Evolutionary conservation across 2,888 invertebrate species (phyloP), one percentile per base, ranked within the genome.

Genomic region (Philaethria dido): DNA sequence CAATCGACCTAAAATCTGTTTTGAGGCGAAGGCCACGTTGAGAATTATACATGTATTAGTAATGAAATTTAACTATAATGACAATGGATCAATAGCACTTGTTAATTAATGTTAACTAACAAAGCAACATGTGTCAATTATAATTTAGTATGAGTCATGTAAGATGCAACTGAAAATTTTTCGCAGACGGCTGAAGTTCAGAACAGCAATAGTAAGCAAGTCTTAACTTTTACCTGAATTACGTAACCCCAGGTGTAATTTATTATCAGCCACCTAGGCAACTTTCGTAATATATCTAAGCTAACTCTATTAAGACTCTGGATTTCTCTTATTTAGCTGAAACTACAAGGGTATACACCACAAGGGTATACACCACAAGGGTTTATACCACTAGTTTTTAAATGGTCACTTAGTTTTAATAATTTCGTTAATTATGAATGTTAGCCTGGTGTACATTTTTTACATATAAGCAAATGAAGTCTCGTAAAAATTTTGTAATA

Each of bases 221-320:
- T 81, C 86, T 86, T 86, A 83, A 92, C 91, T 91, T 92, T 92
- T 92, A 92, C 91, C 86, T 82, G 81, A 74, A 76, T 91, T 90
- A 86, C 86, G 87, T 88, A 92, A 74, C 77, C 83, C 84, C 88
- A 86, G 84, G 83, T 81, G 88, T 88, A 87, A 88, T 90, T 92
- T 91, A 89, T 86, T 89, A 89, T 88, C 82, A 86, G 80, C 85
- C 84, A 77, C 84, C 86, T 82, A 82, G 82, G 84, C 78, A 89
- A 87, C 88, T 92, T 91, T 92, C 92, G 91, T 87, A 91, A 92
- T 86, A 76, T 85, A 69, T 69, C 75, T 66, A 78, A 84, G 85
- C 82, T 83, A 85, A 80, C 74, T 78, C 77, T 80, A 66, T 69
- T 59, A 66, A 67, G 67, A 33, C 29, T 36, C 48, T 45, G 64